Base-by-base conservation (phyloP, 2,113 vertebrate genomes). In the Numenius arquata region DNA sequence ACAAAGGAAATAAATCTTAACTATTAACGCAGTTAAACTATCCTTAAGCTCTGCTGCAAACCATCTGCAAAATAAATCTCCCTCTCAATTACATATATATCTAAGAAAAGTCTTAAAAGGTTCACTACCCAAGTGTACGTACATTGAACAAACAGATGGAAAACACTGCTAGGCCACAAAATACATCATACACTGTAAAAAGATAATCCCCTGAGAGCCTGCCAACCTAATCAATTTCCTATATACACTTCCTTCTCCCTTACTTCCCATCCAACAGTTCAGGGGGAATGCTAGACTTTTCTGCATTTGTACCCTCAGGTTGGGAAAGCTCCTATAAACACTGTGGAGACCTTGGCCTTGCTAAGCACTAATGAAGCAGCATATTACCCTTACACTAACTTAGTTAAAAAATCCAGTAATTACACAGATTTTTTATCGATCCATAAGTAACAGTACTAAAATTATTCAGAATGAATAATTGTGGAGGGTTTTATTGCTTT, bases 81-180 rank as follows among this genome's bases (percentile, higher is more conserved):
- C 40, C 15, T 93, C n/a, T 68, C 27, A 53, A 86, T 65, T 79
- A 61, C 36, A 56, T 53, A 20, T 27, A 50, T 47, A 47, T 29
- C 45, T 76, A 80, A 75, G 68, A 94, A 87, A 91, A 41, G 12
- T 40, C 40, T 88, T 88, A 41, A 65, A 93, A 48, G 5, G 5
- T 90, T 80, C 36, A 55, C 68, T 90, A 50, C 20, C 32, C n/a
- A 50, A 89, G 47, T 47, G 27, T 11, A 63, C 7, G 41, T 27
- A 45, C 65, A 26, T 50, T 71, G 89, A 95, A 48, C 71, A 80
- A 95, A 85, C 79, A 95, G 40, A 88, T 62, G 90, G 81, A 94
- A 71, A 76, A 32, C 48, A 76, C 36, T 38, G 20, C 45, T 73
- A 77, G 65, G 79, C 82, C n/a, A 47, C 82, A 81, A 90, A 84